A percentile compares a stretch with the other conserved stretches of the same genome.
These are phyloP conservation scores for Coelopa frigida DNA, from an alignment of 1,140 invertebrate species.

Conservation along the genomic window DNA sequence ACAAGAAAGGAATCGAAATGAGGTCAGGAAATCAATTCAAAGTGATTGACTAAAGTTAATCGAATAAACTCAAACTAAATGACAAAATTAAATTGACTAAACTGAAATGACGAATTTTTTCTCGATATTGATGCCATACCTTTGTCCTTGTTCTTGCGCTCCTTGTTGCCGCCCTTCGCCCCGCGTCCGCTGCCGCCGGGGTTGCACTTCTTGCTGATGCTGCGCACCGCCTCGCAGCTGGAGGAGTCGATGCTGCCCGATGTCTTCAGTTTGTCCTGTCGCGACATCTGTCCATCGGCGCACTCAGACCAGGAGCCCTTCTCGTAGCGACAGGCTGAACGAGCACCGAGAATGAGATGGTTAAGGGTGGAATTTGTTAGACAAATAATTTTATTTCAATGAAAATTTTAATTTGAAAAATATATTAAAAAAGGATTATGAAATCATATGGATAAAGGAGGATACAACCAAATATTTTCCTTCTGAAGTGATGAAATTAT, in stretches of 20 bases:
- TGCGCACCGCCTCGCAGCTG: slow-evolving; percentile 58
- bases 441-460: no score
- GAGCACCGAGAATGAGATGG: no score
- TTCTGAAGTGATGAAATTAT: no score
- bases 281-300: slow-evolving; percentile 54
- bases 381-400: no score
- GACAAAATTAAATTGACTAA: no score
- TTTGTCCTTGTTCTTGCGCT: slow-evolving; percentile 41
- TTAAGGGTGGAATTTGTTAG: no score
- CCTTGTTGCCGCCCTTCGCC: slow-evolving; percentile 16
- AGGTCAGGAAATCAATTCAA: neutral
- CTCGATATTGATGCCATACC: slow-evolving; percentile 24
- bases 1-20: neutral
- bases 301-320: slow-evolving; percentile 80
- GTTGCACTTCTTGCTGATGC: slow-evolving; percentile 63
- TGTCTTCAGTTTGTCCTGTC: slow-evolving; percentile 60
- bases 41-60: no score
- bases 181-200: slow-evolving; percentile 10
- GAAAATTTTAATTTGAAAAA: no score
- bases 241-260: slow-evolving; percentile 47
- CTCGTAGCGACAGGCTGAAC: slow-evolving; percentile 67
- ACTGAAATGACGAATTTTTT: no score
- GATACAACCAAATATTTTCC: no score
- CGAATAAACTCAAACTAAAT: no score
- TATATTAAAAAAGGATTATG: no score